Evolutionary conservation across 2,113 vertebrate species (phyloP).

Genomic region (Tenebrosternarchus preto): DNA sequence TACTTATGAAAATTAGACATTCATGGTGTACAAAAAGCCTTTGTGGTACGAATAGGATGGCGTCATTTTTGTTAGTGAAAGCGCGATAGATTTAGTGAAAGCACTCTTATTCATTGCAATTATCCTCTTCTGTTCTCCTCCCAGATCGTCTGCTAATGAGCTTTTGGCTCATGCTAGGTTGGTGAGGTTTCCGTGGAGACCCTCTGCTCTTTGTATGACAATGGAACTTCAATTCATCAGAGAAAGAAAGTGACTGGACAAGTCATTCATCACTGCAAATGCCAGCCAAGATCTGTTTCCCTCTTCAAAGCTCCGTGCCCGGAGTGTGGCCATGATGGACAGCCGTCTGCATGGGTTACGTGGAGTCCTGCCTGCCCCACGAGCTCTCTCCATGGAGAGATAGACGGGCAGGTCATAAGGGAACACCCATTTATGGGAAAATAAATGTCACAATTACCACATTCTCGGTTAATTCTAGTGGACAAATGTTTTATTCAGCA

Average conservation of each 20-base stretch:
- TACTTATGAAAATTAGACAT: slow-evolving; percentile 14
- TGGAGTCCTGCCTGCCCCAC: too few relatives aligned
- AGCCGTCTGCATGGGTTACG: slow-evolving; percentile 66
- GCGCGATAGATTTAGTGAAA: slow-evolving; percentile 30
- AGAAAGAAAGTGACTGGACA: slow-evolving; percentile 84
- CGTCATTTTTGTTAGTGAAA: slow-evolving; percentile 19
- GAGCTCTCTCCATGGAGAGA: slow-evolving; percentile 82
- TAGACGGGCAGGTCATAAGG: slow-evolving; percentile 81
- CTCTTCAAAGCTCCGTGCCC: slow-evolving; percentile 86
- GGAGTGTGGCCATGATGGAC: slow-evolving; percentile 83
- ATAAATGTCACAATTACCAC: slow-evolving; percentile 88
- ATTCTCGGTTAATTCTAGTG: slow-evolving; percentile 86
- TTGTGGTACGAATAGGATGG: slow-evolving; percentile 10
- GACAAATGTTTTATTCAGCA: slow-evolving; percentile 93
- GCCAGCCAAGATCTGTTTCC: slow-evolving; percentile 90
- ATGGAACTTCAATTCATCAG: slow-evolving; percentile 84
- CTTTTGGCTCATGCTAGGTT: slow-evolving; percentile 83
- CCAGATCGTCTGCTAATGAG: slow-evolving; percentile 91
- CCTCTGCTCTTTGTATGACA: slow-evolving; percentile 91
- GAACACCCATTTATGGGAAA: slow-evolving; percentile 85
- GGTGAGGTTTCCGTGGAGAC: slow-evolving; percentile 84
- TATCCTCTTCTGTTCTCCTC: slow-evolving; percentile 48
- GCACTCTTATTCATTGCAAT: slow-evolving; percentile 41
- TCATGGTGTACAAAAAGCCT: slow-evolving; percentile 12
- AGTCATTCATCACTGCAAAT: slow-evolving; percentile 96